These are phyloP conservation scores for Edolisoma coerulescens DNA, from an alignment of 2,113 vertebrate species.

Conservation along the genomic window DNA sequence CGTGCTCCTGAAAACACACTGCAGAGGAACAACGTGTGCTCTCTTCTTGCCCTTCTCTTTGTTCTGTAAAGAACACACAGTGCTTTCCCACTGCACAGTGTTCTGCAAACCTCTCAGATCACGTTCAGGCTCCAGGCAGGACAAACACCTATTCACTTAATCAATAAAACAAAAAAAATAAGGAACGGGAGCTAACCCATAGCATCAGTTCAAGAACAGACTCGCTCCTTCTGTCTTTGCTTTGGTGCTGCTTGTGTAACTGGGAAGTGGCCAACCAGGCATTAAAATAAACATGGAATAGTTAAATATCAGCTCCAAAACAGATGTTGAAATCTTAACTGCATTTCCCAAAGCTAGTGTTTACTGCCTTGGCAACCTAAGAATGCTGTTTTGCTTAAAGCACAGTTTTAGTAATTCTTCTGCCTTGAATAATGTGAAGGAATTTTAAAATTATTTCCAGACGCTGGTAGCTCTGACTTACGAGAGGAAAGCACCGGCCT, in stretches of 20 bases:
- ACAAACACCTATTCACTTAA: not conserved
- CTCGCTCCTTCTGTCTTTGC: not conserved
- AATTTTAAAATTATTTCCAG: constrained; percentile 66
- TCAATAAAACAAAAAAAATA: not conserved
- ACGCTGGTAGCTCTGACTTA: constrained; percentile 36
- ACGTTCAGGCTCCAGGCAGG: not conserved
- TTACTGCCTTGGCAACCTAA: constrained; percentile 62
- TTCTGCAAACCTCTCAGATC: not conserved
- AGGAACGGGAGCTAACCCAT: not conserved
- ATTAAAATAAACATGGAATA: constrained; percentile 36
- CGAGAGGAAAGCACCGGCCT: not conserved
- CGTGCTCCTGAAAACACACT: not conserved
- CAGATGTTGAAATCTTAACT: constrained; percentile 55
- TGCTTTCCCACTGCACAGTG: not conserved
- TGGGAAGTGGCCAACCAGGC: constrained; percentile 5
- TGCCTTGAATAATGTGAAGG: constrained; percentile 64
- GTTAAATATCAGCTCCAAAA: constrained; percentile 55
- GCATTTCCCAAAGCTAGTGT: constrained; percentile 59
- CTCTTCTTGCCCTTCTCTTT: not conserved
- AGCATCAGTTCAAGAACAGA: not conserved
- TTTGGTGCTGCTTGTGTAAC: not conserved
- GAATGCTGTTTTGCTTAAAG: constrained; percentile 63
- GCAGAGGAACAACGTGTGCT: not conserved
- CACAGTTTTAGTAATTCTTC: constrained; percentile 64
- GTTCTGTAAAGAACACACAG: not conserved